Evolutionary conservation across 1,140 invertebrate genomes (phyloP), one percentile per base, ranked within the genome.

Genomic region (Aphis gossypii): DNA sequence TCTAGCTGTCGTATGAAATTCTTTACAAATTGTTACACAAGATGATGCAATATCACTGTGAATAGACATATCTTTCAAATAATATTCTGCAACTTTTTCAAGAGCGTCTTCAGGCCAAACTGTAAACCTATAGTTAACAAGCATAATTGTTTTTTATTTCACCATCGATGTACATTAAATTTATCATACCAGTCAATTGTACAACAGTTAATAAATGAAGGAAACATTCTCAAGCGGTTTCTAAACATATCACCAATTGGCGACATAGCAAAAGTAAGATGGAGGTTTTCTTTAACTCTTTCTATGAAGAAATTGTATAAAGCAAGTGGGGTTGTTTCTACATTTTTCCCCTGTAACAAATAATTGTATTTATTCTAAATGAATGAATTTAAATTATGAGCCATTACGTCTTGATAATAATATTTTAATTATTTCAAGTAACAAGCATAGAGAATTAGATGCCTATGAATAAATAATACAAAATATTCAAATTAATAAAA

Each of bases 41-140:
- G 96, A 96, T 0, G 95, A 94, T 14, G 95, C 95, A 68, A 96
- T 94, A 5, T 96, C 95, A 0, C 95, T 95, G 0, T 96, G 95
- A 7, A 97, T 96, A 60, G 96, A 95, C 94, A 98, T 96, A 88
- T 96, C 95, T 60, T 96, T 96, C 2, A 99, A 96, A 93, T 98
- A 98, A 95, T 97, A 97, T 60, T 96, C 96, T 8, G 98, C 98
- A 30, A 99, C 98, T 94, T 97, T 97, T 95, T 98, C 97, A 54
- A 99, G 95, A 1, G 98, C 98, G 95, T 99, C 98, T 86, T 97
- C 96, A 0, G 99, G 99, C 99, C 99, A 99, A 2, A 97, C 96
- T 92, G 97, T 97, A 95, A 97, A 98, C 96, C 96, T 97, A 93
- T 30, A 93, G 30, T 44, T 89, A 60, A n/a, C 8, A n/a, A 35